phyloP scores from a whole-genome alignment of 2,888 invertebrate species.

The Phyllotreta striolata region DNA sequence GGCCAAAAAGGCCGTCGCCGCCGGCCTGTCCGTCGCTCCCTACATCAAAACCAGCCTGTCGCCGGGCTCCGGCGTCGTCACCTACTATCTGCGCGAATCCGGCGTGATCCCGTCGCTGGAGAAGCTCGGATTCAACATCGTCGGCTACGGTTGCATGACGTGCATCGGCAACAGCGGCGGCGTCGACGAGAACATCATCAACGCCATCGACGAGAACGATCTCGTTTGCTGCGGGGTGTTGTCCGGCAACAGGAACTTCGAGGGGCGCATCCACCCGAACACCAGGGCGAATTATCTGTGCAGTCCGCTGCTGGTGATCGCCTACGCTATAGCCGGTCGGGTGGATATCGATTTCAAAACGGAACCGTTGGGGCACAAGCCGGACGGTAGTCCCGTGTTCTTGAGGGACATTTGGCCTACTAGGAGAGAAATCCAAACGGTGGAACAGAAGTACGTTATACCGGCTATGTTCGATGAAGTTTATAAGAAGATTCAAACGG shows the following conservation, averaged over 20 bases:
- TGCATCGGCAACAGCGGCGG: constrained; percentile 99
- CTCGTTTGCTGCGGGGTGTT: constrained; percentile 95
- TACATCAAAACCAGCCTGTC: constrained; percentile 97
- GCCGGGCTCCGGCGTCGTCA: constrained; percentile 70
- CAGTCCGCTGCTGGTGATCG: constrained; percentile 95
- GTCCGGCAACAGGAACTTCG: constrained; percentile 98
- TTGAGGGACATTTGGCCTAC: constrained; percentile 96
- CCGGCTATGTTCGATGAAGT: constrained; percentile 96
- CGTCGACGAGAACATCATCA: constrained; percentile 87
- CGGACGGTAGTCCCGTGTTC: constrained; percentile 80
- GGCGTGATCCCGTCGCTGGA: constrained; percentile 90
- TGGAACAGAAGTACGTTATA: constrained; percentile 89
- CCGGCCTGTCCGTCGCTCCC: constrained; percentile 83
- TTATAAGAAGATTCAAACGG: constrained; percentile 84
- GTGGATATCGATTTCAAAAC: constrained; percentile 94
- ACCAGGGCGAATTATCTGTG: constrained; percentile 97
- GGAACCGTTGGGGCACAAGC: constrained; percentile 74
- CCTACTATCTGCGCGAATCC: constrained; percentile 73
- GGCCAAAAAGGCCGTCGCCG: constrained; percentile 93
- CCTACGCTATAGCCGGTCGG: constrained; percentile 95
- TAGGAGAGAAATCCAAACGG: constrained; percentile 84
- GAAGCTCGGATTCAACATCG: constrained; percentile 89
- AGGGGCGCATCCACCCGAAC: constrained; percentile 96
- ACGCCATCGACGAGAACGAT: constrained; percentile 92
- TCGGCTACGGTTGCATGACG: constrained; percentile 99